A percentile compares a stretch with the other conserved stretches of the same genome.
Conservation (phyloP, 2,113 vertebrate species). For the Columbina picui region DNA sequence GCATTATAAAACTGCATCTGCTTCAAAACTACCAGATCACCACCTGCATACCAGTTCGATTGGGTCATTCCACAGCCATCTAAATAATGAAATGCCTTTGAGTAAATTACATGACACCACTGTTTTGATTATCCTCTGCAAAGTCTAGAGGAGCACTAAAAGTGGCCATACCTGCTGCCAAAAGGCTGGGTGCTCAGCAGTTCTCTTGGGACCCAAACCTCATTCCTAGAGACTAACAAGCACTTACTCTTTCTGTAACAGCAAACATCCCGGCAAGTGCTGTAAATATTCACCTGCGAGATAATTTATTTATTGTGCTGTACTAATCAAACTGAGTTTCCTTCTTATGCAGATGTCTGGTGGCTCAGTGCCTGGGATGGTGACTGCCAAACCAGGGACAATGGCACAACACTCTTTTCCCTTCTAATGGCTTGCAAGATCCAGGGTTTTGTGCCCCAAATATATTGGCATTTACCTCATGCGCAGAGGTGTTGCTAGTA, state of each 20-base stretch:
- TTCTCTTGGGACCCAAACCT: background rate
- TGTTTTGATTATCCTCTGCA: constrained; percentile 27
- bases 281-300: background rate
- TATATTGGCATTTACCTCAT: background rate
- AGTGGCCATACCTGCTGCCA: background rate
- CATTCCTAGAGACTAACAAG: background rate
- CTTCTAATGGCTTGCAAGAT: background rate
- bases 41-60: constrained; percentile 54
- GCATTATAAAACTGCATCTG: constrained; percentile 67
- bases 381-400: background rate
- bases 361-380: accelerated
- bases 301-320: accelerated
- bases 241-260: background rate
- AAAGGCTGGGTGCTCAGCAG: background rate
- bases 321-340: background rate
- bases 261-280: accelerated
- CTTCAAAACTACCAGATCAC: constrained; percentile 42
- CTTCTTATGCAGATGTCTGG: background rate
- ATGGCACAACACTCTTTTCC: background rate
- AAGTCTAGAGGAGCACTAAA: background rate
- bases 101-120: constrained; percentile 40
- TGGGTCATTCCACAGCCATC: constrained; percentile 47
- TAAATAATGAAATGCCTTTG: constrained; percentile 46
- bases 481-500: background rate
- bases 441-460: accelerated